Conservation (phyloP, 1,140 invertebrate species). For the Drosophila sp. region DNA sequence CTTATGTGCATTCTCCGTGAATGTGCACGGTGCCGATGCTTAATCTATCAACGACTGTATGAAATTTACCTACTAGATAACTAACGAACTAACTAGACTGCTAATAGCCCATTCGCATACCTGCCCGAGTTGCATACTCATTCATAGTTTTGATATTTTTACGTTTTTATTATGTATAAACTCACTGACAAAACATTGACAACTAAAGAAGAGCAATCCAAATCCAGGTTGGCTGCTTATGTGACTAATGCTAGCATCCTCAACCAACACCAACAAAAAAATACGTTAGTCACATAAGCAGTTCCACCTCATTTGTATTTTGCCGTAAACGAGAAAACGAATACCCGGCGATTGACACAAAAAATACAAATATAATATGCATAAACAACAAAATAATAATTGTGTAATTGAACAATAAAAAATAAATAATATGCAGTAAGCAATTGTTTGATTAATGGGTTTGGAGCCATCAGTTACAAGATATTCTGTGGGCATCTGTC, state of each 20-base stretch:
- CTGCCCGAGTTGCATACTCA: slow-evolving; percentile 11
- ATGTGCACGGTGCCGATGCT: slow-evolving; percentile 84
- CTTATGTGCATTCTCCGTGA: slow-evolving; percentile 92
- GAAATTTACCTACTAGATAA: slow-evolving; percentile 11
- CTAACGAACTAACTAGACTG: slow-evolving; percentile 22
- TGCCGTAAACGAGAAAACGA: slow-evolving; percentile 11
- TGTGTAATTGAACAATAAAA: slow-evolving; percentile 11
- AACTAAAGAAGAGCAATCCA: neutral
- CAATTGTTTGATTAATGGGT: neutral
- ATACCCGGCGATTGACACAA: slow-evolving; percentile 37
- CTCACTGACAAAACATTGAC: slow-evolving; percentile 11
- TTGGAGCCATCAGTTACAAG: neutral
- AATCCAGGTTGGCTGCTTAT: slow-evolving; percentile 11
- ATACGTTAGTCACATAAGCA: slow-evolving; percentile 33
- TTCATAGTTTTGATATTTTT: slow-evolving; percentile 15
- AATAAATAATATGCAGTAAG: slow-evolving; percentile 4
- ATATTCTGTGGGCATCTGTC: too few species aligned
- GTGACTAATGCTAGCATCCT: slow-evolving; percentile 49
- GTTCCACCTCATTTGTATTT: slow-evolving; percentile 11
- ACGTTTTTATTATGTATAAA: slow-evolving; percentile 27
- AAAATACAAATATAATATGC: slow-evolving; percentile 31
- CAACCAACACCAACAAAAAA: slow-evolving; percentile 41
- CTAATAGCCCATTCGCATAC: slow-evolving; percentile 21
- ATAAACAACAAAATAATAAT: slow-evolving; percentile 19
- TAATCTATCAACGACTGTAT: slow-evolving; percentile 32